Conservation (phyloP, 1,140 invertebrate species). For the Halictus rubicundus region DNA sequence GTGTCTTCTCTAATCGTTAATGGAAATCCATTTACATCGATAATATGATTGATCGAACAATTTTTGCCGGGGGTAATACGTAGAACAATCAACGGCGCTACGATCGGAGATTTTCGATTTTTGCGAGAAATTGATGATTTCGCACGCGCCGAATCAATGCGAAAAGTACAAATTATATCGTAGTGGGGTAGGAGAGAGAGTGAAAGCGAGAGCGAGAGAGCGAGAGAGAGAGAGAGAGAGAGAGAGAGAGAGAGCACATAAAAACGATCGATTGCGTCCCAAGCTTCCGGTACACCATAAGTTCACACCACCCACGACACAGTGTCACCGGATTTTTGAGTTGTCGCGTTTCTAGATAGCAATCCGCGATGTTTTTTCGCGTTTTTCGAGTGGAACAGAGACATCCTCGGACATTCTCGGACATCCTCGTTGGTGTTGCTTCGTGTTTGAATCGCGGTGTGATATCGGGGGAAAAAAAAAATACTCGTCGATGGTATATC, state of each 20-base stretch:
- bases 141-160: not conserved
- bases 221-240: too few species aligned
- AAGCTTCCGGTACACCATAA: not conserved
- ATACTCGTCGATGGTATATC: constrained; percentile 22
- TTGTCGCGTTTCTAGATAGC: not conserved
- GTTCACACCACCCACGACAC: not conserved
- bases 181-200: not conserved
- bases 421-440: not conserved
- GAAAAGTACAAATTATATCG: constrained; percentile 23
- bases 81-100: too few species aligned
- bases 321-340: not conserved
- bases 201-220: too few species aligned
- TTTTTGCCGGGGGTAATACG: too few species aligned
- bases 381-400: not conserved
- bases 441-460: not conserved
- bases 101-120: too few species aligned
- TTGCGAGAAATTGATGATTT: not conserved
- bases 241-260: not conserved
- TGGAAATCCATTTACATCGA: too few species aligned
- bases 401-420: not conserved
- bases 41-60: too few species aligned
- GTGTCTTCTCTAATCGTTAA: too few species aligned
- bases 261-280: not conserved
- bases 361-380: not conserved
- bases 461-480: constrained; percentile 1